These are phyloP conservation scores for Zophobas morio DNA, from an alignment of 1,140 invertebrate genomes.

Conservation along the genomic window DNA sequence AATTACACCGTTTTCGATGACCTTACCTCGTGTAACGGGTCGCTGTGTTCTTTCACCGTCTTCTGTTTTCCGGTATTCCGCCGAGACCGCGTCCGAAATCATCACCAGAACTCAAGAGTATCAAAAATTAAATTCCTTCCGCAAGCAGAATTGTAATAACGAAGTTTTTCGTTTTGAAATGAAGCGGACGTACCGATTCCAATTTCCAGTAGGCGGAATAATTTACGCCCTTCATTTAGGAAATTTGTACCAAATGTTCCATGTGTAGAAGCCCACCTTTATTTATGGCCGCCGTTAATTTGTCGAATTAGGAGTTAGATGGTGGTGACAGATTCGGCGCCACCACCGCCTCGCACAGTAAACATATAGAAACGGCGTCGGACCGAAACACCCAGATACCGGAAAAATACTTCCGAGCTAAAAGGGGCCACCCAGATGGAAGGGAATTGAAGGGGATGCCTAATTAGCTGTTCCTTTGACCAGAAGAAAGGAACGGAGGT, in stretches of 20 bases:
- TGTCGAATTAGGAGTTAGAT: too few species aligned
- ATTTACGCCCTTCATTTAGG: not conserved
- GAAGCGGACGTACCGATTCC: not conserved
- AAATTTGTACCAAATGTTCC: constrained; percentile 5
- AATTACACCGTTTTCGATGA: constrained; percentile 33
- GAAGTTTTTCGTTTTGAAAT: not conserved
- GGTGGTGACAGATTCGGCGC: too few species aligned
- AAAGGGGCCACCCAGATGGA: too few species aligned
- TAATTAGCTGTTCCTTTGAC: too few species aligned
- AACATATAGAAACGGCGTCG: too few species aligned
- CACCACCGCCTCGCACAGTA: too few species aligned
- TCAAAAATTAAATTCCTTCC: constrained; percentile 11
- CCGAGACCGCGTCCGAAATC: constrained; percentile 2
- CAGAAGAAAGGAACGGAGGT: too few species aligned
- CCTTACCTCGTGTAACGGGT: constrained; percentile 4
- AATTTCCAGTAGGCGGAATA: not conserved
- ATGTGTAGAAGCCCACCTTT: not conserved
- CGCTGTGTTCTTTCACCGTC: constrained; percentile 20
- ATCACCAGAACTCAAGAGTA: not conserved
- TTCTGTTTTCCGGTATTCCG: not conserved
- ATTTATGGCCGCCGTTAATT: not conserved
- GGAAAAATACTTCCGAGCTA: too few species aligned
- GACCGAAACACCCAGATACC: too few species aligned
- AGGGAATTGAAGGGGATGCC: too few species aligned
- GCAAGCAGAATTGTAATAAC: constrained; percentile 1